Evolutionary conservation across 1,140 invertebrate genomes (phyloP), one percentile per base, ranked within the genome.

Genomic region (Hormaphis cornu): DNA sequence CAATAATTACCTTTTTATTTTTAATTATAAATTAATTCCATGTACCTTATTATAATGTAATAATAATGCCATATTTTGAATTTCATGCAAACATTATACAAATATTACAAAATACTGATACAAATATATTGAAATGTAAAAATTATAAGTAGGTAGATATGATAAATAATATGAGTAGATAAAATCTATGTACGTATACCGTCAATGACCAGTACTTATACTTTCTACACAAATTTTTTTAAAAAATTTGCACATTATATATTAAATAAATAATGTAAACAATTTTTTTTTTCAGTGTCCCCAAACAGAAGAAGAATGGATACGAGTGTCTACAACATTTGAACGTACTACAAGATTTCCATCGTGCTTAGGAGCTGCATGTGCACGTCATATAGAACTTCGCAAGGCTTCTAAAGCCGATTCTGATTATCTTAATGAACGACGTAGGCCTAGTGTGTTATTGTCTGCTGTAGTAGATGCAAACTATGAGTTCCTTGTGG

Each of bases 381-480:
- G 80, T 72, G 77, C 37, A 2, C 70, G 72, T 52, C 72, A 72
- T 48, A 69, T 72, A 35, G 54, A 66, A 58, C 72, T 78, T 69
- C 50, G 74, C 16, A 52, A 59, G 6, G 76, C 77, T 2, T 40
- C 66, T 12, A 74, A 74, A 46, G 72, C 74, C 52, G 79, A 79
- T 20, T 76, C 76, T 16, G 50, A 71, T 18, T 80, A 73, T 74
- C 79, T 75, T 33, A 82, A 80, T 74, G 76, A 81, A 54, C 80
- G 81, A 73, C 71, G 75, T 69, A 63, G 66, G 72, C 77, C 74
- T 73, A 76, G 75, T 72, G 74, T 77, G 33, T 76, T 82, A 35
- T 69, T 82, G 14, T 70, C 81, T 59, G 79, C 78, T 8, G 42
- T 77, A 28, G 76, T 75, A 8, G 79, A 81, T 75, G 76, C 79